A percentile compares a stretch with the other conserved stretches of the same genome.
These are phyloP conservation scores for Epinotia demarniana DNA, from an alignment of 2,888 invertebrate genomes.

Conservation along the genomic window DNA sequence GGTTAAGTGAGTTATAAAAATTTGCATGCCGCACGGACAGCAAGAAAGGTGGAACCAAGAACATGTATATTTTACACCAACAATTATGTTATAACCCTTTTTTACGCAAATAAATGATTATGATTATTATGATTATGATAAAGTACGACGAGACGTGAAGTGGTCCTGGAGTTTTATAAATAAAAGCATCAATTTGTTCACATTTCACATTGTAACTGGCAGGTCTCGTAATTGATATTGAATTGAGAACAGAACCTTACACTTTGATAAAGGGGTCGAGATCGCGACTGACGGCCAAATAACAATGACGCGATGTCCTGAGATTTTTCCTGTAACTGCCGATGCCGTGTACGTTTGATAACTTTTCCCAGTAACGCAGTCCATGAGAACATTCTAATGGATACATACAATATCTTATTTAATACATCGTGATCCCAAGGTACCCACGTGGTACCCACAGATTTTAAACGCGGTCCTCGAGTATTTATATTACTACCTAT, in stretches of 20 bases:
- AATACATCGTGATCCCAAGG: background rate
- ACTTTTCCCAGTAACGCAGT: background rate
- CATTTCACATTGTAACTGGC: too few species aligned
- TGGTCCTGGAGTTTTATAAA: too few species aligned
- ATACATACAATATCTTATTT: background rate
- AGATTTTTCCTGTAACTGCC: conserved; percentile 1
- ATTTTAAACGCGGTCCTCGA: background rate
- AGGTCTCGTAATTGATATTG: background rate
- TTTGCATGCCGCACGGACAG: too few species aligned
- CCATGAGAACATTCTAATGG: background rate
- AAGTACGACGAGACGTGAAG: too few species aligned
- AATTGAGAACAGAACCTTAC: background rate
- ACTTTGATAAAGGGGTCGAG: background rate
- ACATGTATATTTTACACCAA: too few species aligned
- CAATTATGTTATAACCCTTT: too few species aligned
- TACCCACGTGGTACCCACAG: background rate
- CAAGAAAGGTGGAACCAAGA: too few species aligned
- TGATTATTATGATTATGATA: too few species aligned
- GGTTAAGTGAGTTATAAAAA: too few species aligned
- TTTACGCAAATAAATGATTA: too few species aligned
- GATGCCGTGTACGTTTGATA: background rate
- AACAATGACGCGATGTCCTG: background rate
- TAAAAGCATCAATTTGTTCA: too few species aligned
- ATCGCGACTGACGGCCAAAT: background rate
- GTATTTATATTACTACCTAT: too few species aligned